Evolutionary conservation across 2,113 vertebrate genomes (phyloP).

Genomic region (Willisornis vidua): DNA sequence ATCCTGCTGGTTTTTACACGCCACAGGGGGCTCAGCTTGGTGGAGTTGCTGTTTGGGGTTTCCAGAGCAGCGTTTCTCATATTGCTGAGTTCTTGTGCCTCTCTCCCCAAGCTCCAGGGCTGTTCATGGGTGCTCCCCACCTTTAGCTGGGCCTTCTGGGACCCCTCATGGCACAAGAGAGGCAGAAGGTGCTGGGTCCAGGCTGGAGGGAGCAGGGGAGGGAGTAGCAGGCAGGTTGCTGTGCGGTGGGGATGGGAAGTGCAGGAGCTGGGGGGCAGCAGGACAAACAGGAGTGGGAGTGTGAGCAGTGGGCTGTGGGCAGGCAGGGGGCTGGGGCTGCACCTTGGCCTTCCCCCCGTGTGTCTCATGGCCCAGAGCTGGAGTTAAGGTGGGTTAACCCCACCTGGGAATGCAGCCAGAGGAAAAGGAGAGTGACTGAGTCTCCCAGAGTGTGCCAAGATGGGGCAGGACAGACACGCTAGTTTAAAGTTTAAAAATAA

Average conservation of each 20-base stretch:
- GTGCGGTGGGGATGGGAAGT: background rate
- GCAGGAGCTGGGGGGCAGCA: background rate
- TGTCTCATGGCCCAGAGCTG: background rate
- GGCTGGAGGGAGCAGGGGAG: background rate
- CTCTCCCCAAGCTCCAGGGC: background rate
- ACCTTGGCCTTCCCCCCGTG: background rate
- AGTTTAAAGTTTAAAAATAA: background rate
- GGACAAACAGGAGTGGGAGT: background rate
- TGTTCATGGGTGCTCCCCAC: background rate
- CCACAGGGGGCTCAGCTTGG: background rate
- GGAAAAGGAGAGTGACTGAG: background rate
- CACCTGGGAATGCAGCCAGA: background rate
- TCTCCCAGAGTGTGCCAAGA: background rate
- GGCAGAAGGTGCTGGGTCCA: background rate
- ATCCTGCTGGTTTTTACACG: background rate
- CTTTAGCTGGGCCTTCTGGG: background rate
- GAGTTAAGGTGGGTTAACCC: background rate
- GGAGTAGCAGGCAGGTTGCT: background rate
- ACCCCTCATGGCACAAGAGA: background rate
- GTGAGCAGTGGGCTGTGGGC: background rate
- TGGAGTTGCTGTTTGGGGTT: background rate
- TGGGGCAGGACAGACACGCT: background rate
- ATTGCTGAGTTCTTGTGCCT: background rate
- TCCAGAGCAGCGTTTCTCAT: background rate
- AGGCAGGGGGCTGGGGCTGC: background rate